Base-by-base conservation (phyloP, 1,140 invertebrate genomes). In the Phymastichus coffea region DNA sequence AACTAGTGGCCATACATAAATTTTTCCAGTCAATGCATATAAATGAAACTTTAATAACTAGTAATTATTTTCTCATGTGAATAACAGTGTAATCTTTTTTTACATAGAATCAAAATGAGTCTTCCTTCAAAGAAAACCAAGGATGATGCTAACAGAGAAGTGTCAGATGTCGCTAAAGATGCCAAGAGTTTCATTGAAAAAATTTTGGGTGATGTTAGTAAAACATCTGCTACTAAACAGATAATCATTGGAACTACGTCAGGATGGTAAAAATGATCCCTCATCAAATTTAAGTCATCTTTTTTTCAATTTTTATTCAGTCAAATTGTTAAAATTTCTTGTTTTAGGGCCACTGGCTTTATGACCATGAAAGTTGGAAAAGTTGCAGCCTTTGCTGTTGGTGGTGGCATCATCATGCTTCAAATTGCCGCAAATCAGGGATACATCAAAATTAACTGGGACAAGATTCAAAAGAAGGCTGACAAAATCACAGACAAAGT, bases 391-490 rank as follows among this genome's bases (percentile, higher is more conserved):
- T 87, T 93, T 54, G 90, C 92, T 9, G 76, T 96, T 61, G 95
- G 94, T 59, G 90, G 93, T 55, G 89, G 92, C 61, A 88, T 97
- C 30, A 89, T 97, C 65, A 80, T 96, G 66, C 73, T 97, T 52
- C 92, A 97, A 81, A 84, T 97, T 66, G 94, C 94, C 2, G 88
- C 91, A 61, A 90, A 95, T 70, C 88, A 94, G 71, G 94, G 93
- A n/a, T 95, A 95, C 65, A 89, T 97, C 43, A 91, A 92, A 69
- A 85, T 93, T 52, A 91, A 97, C 77, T 96, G 94, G 94, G 88
- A 88, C 57, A 89, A 91, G 80, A 82, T 97, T 17, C 87, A 90
- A 59, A 88, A 84, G 64, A 89, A 90, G 70, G 84, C 92, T 3
- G 91, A 94, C 63, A 91, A 90, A 73, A 85, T 92, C 10, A 83